Percentiles rank a stretch among this genome's conserved stretches.
Evolutionary conservation across 2,113 vertebrate species (phyloP).

Genomic region (Chascanopsetta lugubris): DNA sequence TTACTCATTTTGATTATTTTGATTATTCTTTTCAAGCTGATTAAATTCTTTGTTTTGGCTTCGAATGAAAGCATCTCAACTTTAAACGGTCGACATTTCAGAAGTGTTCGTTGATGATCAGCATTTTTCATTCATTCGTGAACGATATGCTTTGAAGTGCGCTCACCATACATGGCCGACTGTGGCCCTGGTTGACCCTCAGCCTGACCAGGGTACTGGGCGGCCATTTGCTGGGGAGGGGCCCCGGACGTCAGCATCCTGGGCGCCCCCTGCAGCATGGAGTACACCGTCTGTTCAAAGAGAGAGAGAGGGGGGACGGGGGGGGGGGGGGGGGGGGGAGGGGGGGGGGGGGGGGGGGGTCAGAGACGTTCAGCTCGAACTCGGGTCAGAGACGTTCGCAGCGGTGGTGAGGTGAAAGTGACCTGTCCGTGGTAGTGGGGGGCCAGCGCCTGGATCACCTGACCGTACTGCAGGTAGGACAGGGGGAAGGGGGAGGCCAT

Average conservation of each 20-base stretch:
- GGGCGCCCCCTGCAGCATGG: conserved; percentile 85
- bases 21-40: too few species aligned
- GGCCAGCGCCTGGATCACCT: conserved; percentile 87
- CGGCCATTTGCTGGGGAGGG: conserved; percentile 84
- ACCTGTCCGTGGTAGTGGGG: conserved; percentile 87
- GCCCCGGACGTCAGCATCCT: conserved; percentile 85
- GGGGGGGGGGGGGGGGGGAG: too few species aligned
- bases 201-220: conserved; percentile 83
- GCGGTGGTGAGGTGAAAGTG: neutral
- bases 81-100: too few species aligned
- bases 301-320: too few species aligned
- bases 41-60: too few species aligned
- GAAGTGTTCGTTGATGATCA: too few species aligned
- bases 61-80: too few species aligned
- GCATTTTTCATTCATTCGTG: too few species aligned
- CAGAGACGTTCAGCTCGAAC: too few species aligned
- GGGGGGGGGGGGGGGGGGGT: too few species aligned
- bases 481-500: conserved; percentile 85
- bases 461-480: conserved; percentile 87
- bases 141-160: too few species aligned
- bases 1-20: too few species aligned
- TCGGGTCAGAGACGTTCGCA: neutral
- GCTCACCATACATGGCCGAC: conserved; percentile 86
- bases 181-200: conserved; percentile 81
- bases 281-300: conserved; percentile 66